Evolutionary conservation across 2,888 invertebrate species (phyloP).

Genomic region (Drosophila affinis): DNA sequence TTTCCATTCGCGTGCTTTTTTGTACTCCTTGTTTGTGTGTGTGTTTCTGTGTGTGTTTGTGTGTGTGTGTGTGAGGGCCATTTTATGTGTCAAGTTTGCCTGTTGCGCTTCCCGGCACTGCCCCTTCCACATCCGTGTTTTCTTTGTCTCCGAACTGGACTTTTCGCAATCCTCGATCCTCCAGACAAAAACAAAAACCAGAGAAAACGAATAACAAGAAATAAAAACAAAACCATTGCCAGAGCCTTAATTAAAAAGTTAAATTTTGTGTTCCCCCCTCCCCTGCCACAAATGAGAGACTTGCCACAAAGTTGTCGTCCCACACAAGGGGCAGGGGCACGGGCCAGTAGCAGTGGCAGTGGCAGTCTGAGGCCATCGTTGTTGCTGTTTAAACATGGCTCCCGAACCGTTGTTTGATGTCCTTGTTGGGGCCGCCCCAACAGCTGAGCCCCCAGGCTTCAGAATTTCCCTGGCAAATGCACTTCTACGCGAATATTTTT

Average conservation of each 20-base stretch:
- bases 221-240: slow-evolving; percentile 60
- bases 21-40: slow-evolving; percentile 17
- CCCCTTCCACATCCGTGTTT: slow-evolving; percentile 12
- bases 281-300: slow-evolving; percentile 49
- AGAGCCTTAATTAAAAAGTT: slow-evolving; percentile 74
- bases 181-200: not conserved
- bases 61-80: not conserved
- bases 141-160: slow-evolving; percentile 35
- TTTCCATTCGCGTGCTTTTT: slow-evolving; percentile 23
- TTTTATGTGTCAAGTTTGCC: slow-evolving; percentile 66
- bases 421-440: too few species aligned
- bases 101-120: slow-evolving; percentile 57
- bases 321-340: not conserved
- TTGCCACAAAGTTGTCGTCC: slow-evolving; percentile 36
- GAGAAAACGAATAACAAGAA: slow-evolving; percentile 29
- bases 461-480: too few species aligned
- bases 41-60: slow-evolving; percentile 1
- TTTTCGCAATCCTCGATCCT: slow-evolving; percentile 14
- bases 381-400: slow-evolving; percentile 32
- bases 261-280: slow-evolving; percentile 56
- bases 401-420: too few species aligned
- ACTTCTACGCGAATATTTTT: too few species aligned
- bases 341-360: slow-evolving; percentile 5
- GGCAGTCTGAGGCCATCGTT: slow-evolving; percentile 21
- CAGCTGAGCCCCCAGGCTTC: not conserved